phyloP scores from a whole-genome alignment of 2,888 invertebrate species.

The Ennomos fuscantarius region DNA sequence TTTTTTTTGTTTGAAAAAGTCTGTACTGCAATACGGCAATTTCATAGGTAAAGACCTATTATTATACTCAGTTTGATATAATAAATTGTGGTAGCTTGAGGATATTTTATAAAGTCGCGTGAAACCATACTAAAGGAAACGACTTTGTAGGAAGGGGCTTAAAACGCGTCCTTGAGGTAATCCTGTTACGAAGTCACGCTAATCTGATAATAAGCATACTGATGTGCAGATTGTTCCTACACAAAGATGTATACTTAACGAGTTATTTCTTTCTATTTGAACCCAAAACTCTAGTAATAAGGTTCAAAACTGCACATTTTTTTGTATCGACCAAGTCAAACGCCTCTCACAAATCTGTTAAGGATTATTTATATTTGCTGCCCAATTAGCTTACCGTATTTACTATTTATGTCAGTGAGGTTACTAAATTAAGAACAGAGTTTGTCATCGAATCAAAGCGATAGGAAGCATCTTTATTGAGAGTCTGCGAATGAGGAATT shows the following conservation, averaged over 20 bases:
- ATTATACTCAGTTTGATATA: too few species aligned
- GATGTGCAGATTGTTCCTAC: constrained; percentile 21
- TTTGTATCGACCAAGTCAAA: constrained; percentile 8
- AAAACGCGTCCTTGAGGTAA: constrained; percentile 24
- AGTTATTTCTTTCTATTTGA: neutral
- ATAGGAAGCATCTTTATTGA: neutral
- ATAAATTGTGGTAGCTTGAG: too few species aligned
- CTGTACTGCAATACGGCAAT: too few species aligned
- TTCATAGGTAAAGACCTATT: too few species aligned
- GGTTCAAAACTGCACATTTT: constrained; percentile 16
- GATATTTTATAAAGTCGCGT: neutral
- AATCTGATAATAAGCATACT: constrained; percentile 31
- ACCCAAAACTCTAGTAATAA: constrained; percentile 13
- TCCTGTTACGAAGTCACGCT: constrained; percentile 27
- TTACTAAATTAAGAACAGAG: constrained; percentile 2
- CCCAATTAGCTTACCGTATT: constrained; percentile 17
- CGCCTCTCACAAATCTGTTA: constrained; percentile 26
- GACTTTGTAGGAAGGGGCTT: constrained; percentile 17
- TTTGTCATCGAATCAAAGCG: neutral
- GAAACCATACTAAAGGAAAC: constrained; percentile 8
- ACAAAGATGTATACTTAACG: neutral
- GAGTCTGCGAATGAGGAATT: too few species aligned
- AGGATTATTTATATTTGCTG: constrained; percentile 14
- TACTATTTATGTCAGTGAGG: constrained; percentile 6
- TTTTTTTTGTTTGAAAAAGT: too few species aligned